phyloP scores from a whole-genome alignment of 2,113 vertebrate species.

The Osmerus mordax region DNA sequence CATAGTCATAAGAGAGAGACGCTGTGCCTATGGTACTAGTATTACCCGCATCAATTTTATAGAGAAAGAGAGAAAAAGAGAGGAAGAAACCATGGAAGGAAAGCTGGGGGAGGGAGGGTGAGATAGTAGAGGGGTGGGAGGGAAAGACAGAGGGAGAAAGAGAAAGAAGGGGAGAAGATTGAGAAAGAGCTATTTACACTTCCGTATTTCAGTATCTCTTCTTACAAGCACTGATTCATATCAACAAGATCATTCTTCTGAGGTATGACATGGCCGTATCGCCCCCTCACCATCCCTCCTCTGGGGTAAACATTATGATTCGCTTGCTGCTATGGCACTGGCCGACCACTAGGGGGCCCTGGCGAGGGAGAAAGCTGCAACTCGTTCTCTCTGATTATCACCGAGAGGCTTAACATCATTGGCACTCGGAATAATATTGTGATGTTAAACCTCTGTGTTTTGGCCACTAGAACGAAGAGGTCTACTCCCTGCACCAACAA shows the following conservation, averaged over 20 bases:
- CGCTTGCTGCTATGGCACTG: conserved; percentile 59
- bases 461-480: conserved; percentile 74
- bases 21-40: conserved; percentile 79
- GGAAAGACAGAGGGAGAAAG: conserved; percentile 21
- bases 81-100: conserved; percentile 37
- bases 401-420: conserved; percentile 98
- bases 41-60: conserved; percentile 84
- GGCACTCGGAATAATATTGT: conserved; percentile 84
- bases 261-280: conserved; percentile 57
- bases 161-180: conserved; percentile 46
- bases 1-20: conserved; percentile 80
- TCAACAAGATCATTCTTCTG: conserved; percentile 50
- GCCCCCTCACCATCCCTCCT: conserved; percentile 46
- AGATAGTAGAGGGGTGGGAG: conserved; percentile 35
- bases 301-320: conserved; percentile 32
- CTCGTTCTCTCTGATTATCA: conserved; percentile 76
- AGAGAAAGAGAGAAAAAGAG: conserved; percentile 56
- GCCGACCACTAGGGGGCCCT: conserved; percentile 45
- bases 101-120: conserved; percentile 50
- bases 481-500: conserved; percentile 32
- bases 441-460: conserved; percentile 74
- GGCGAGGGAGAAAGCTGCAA: conserved; percentile 48
- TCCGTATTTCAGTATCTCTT: conserved; percentile 54
- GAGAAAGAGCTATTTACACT: conserved; percentile 59
- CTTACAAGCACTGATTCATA: conserved; percentile 42